Evolutionary conservation across 2,888 invertebrate species (phyloP).

Genomic region (Heterodera filipjevi): DNA sequence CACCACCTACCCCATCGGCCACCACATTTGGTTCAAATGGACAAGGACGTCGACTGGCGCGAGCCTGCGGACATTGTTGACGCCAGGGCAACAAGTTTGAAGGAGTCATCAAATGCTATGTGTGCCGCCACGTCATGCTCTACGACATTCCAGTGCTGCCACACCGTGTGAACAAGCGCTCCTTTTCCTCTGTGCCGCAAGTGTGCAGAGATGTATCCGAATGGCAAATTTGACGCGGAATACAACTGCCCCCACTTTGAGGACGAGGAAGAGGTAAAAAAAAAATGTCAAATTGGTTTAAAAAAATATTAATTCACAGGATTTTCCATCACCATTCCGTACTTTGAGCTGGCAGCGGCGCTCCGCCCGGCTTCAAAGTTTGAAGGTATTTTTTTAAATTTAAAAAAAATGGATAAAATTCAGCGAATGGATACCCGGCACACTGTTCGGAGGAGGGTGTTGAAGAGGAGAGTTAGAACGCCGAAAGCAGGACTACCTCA

Average conservation of each 20-base stretch:
- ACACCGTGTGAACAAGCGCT: not conserved
- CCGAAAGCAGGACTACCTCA: not conserved
- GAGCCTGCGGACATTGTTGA: not conserved
- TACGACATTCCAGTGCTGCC: constrained; percentile 1
- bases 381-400: not conserved
- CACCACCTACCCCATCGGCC: not conserved
- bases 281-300: not conserved
- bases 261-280: constrained; percentile 5
- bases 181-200: not conserved
- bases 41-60: not conserved
- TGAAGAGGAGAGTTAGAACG: not conserved
- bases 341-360: constrained; percentile 4
- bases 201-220: not conserved
- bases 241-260: constrained; percentile 5
- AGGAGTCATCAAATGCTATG: constrained; percentile 1
- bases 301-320: not conserved
- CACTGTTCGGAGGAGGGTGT: not conserved
- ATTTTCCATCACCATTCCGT: not conserved
- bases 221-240: not conserved
- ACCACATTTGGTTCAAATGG: not conserved
- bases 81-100: not conserved
- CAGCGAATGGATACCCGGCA: not conserved
- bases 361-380: not conserved
- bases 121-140: not conserved
- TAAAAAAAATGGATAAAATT: not conserved